Conservation (phyloP, 2,113 vertebrate species). For the Stictonetta naevosa region DNA sequence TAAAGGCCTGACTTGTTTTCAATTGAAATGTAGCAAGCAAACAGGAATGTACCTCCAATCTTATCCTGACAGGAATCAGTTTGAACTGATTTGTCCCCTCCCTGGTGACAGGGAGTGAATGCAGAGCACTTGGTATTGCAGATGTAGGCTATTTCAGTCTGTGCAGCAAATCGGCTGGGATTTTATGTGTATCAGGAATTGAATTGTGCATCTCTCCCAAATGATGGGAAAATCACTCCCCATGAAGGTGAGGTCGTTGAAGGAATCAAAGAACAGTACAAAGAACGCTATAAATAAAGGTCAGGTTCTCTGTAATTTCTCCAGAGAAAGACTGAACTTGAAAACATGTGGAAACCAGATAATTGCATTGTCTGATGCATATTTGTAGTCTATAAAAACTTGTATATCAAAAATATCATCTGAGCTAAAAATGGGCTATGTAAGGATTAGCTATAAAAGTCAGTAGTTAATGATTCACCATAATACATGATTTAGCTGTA, state of each 20-base stretch:
- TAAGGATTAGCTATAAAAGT: constrained; percentile 59
- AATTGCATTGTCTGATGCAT: not conserved
- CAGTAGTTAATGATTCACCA: constrained; percentile 60
- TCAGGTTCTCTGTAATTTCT: not conserved
- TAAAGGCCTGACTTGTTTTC: not conserved
- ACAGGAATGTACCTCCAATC: not conserved
- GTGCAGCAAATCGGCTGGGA: not conserved
- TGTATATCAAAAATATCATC: not conserved
- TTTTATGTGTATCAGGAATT: constrained; percentile 31
- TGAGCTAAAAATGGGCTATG: constrained; percentile 15
- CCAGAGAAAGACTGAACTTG: not conserved
- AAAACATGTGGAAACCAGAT: not conserved
- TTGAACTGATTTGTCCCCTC: constrained; percentile 33
- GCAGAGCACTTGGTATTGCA: not conserved
- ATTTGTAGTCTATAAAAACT: constrained; percentile 5
- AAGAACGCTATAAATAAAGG: constrained; percentile 26
- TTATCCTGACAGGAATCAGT: not conserved
- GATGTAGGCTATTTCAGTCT: not conserved
- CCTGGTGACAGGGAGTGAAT: not conserved
- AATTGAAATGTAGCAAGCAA: not conserved
- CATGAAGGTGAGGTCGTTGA: constrained; percentile 44
- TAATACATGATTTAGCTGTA: constrained; percentile 52
- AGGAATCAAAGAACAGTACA: constrained; percentile 12
- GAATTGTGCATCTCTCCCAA: constrained; percentile 23
- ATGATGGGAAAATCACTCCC: constrained; percentile 29